Conservation (phyloP, 2,797 vertebrate species). For the Cirrhinus molitorella region DNA sequence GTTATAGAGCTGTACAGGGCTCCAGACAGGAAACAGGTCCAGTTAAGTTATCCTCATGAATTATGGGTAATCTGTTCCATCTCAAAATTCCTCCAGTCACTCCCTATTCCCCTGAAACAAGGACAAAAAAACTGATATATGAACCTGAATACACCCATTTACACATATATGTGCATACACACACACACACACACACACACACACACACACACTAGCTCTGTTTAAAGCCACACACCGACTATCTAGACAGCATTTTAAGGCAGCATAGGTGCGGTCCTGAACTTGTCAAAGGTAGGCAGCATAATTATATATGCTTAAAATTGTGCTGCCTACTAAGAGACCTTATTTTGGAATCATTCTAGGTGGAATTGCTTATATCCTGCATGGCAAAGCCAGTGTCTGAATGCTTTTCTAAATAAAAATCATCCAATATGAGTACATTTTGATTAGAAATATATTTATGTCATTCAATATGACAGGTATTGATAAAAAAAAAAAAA, state of each 20-base stretch:
- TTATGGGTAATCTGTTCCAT: constrained; percentile 44
- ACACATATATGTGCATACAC: neutral
- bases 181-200: neutral
- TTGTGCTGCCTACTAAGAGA: constrained; percentile 1
- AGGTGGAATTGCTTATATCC: neutral
- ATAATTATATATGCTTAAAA: constrained; percentile 7
- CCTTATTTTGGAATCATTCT: neutral
- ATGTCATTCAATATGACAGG: too few species aligned
- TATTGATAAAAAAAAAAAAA: neutral
- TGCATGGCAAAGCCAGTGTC: neutral
- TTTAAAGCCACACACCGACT: neutral
- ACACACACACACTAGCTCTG: neutral
- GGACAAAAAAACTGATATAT: neutral
- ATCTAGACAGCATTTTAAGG: neutral
- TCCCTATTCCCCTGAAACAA: constrained; percentile 22
- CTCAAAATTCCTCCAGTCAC: constrained; percentile 35
- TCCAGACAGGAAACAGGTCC: constrained; percentile 23
- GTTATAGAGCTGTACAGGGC: neutral
- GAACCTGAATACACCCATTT: neutral
- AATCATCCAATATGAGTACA: neutral
- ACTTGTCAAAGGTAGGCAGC: neutral
- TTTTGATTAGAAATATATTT: neutral
- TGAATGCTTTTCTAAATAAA: neutral
- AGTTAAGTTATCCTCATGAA: constrained; percentile 8
- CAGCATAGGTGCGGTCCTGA: neutral